Evolutionary conservation across 1,140 invertebrate species (phyloP), one percentile per base, ranked within the genome.

Genomic region (Asobara japonica): DNA sequence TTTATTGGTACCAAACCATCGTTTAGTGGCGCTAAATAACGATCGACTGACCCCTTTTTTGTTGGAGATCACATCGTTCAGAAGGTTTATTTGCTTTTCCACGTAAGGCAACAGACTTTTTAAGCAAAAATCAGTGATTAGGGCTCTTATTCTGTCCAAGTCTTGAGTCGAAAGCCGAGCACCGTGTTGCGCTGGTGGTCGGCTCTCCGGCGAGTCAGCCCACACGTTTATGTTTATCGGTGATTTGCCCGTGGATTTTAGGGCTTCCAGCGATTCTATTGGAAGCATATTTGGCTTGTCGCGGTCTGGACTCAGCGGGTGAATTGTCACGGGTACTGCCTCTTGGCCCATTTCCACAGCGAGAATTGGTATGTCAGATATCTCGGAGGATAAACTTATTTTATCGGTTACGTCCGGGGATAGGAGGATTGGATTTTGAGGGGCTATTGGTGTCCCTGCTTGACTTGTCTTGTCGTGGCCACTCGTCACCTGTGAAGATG

Each of bases 1-100:
- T 86, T 97, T 97, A 80, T 92, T 96, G 10, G 94, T 94, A 33
- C 94, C 96, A 88, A 98, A 98, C 94, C 96, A 97, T 78, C 97
- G 90, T 88, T 97, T 97, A 6, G 97, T 97, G 7, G 95, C 97
- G 87, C 94, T 97, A 56, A 98, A 91, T 38, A 99, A 87, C 1
- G 96, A 97, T 80, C 96, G 91, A 83, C 96, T 97, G 0, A 98
- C 93, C 7, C 96, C 95, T 88, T 97, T 97, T 80, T 94, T 94
- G 80, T 95, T 95, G 18, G 93, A 91, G 71, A 93, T 91, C 74
- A 94, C 91, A 82, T 98, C 97, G 86, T 93, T 94, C 18, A 98
- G 85, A 65, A 92, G 88, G 74, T 89, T 90, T 77, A 98, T 94
- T 84, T 96, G 92, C 80, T 93, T 92, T 83, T 99, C 97, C 48